Evolutionary conservation across 2,888 invertebrate genomes (phyloP), one percentile per base, ranked within the genome.

Genomic region (Drosophila meridionalis): DNA sequence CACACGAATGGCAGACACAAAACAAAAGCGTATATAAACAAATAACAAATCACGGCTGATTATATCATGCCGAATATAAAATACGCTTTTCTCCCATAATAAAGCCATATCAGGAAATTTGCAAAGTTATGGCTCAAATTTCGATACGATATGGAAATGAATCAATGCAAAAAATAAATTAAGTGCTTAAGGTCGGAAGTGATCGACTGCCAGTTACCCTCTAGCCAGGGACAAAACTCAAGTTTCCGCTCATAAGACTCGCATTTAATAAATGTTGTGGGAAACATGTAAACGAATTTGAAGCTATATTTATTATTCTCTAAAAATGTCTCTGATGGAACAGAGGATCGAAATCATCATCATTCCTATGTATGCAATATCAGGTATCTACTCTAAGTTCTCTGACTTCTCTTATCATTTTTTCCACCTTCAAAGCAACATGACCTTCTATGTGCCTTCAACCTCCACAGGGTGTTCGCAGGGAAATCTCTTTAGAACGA

Each of bases 21-120:
- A 78, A 69, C 65, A 78, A 70, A 78, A 55, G 2, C 63, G 30
- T n/a, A 50, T 42, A 38, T 56, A 73, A 76, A 63, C 45, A 63
- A 62, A 34, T 34, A 42, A 47, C 12, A 45, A 58, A 30, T 32
- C 3, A 4, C 8, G 9, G 59, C 28, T 3, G 34, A 60, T 57
- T 59, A 56, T 43, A 67, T 52, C 48, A 61, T 32, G 38, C 11
- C 66, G 76, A 58, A 68, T 26, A 26, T 47, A 11, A 50, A 67
- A 64, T 67, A 69, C 69, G 43, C 63, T 62, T 52, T 60, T 32
- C 32, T 58, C 58, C 7, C 34, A 58, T 45, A n/a, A 58, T n/a
- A 34, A 12, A 14, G 45, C 45, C 14, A 34, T 14, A n/a, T 45
- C 58, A 45, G 43, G 58, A 58, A 70, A 52, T 62, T 65, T 48